Percentiles rank a stretch among this genome's conserved stretches.
Evolutionary conservation across 2,113 vertebrate species (phyloP).

Genomic region (Mirza zaza): DNA sequence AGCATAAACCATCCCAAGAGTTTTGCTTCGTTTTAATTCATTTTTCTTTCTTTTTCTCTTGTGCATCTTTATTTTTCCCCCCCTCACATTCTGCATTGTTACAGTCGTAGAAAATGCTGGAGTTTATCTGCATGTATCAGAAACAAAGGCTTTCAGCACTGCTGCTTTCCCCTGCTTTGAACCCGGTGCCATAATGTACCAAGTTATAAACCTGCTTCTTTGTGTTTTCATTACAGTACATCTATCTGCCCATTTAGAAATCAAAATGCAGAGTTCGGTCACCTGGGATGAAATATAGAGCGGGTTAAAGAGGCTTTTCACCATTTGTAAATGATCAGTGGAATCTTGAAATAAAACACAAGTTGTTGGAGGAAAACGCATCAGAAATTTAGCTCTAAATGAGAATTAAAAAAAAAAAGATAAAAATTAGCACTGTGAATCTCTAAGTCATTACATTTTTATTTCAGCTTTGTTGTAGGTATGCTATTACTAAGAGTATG

Average conservation of each 20-base stretch:
- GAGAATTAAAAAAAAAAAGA: not conserved
- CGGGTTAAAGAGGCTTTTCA: constrained; percentile 61
- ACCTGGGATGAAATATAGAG: constrained; percentile 71
- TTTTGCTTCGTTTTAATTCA: constrained; percentile 78
- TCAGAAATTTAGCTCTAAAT: not conserved
- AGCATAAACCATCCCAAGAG: constrained; percentile 86
- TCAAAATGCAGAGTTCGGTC: constrained; percentile 72
- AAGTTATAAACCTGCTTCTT: constrained; percentile 79
- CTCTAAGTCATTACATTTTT: constrained; percentile 26
- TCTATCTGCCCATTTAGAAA: constrained; percentile 76
- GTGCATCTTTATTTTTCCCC: not conserved
- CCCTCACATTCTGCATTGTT: constrained; percentile 78
- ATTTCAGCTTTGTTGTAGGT: not conserved
- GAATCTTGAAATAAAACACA: constrained; percentile 66
- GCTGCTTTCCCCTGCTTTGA: constrained; percentile 67
- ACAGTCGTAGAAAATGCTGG: constrained; percentile 72
- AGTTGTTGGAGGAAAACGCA: not conserved
- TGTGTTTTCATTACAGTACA: constrained; percentile 78
- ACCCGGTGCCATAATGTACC: constrained; percentile 67
- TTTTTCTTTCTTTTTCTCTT: constrained; percentile 56
- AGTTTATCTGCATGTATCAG: constrained; percentile 81
- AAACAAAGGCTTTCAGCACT: constrained; percentile 83
- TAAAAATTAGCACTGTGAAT: not conserved
- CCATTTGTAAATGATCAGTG: constrained; percentile 48
- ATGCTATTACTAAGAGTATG: constrained; percentile 2